Percentiles rank a stretch among this genome's conserved stretches.
phyloP scores from a whole-genome alignment of 2,888 invertebrate species.

The Blera fallax region DNA sequence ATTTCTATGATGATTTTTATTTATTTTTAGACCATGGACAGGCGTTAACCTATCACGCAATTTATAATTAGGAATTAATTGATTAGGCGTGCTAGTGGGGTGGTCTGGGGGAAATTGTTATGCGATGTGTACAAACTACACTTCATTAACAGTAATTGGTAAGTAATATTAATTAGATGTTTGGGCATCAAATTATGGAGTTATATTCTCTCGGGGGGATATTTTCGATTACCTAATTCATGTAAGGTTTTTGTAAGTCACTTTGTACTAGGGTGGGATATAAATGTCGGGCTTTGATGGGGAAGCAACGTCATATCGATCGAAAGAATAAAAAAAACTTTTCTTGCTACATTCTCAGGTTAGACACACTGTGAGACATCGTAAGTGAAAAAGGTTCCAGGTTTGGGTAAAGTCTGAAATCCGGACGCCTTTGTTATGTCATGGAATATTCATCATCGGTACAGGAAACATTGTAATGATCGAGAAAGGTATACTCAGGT shows the following conservation, averaged over 20 bases:
- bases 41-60: conserved; percentile 7
- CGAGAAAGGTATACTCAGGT: too few relatives aligned
- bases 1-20: not conserved
- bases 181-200: not conserved
- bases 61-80: conserved; percentile 2
- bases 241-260: not conserved
- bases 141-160: not conserved
- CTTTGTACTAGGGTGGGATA: not conserved
- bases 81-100: not conserved
- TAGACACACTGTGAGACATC: too few relatives aligned
- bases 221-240: not conserved
- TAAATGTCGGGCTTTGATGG: too few relatives aligned
- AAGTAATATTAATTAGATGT: not conserved
- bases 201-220: not conserved
- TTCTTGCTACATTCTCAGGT: too few relatives aligned
- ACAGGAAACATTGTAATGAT: too few relatives aligned
- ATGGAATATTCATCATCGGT: too few relatives aligned
- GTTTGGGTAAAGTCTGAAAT: too few relatives aligned
- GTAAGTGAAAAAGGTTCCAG: too few relatives aligned
- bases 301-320: too few relatives aligned
- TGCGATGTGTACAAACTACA: not conserved
- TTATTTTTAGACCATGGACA: not conserved
- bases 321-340: too few relatives aligned
- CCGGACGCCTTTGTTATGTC: too few relatives aligned
- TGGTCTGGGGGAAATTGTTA: not conserved